Percentiles rank a stretch among this genome's conserved stretches.
These are phyloP conservation scores for Echinarachnius parma DNA, from an alignment of 53 echinoderm and acorn worm genomes.

Conservation along the genomic window DNA sequence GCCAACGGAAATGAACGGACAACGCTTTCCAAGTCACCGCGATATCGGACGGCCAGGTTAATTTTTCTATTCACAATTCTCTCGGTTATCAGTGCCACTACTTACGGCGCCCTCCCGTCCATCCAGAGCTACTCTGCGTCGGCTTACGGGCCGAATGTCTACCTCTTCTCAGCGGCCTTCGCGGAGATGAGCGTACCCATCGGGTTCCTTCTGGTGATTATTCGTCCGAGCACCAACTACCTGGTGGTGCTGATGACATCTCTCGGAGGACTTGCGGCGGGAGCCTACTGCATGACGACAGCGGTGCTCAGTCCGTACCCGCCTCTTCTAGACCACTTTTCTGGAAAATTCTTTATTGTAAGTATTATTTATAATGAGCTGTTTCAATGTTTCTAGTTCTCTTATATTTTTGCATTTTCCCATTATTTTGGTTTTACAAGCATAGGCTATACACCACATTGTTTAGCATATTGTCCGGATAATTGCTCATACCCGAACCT, in stretches of 20 bases:
- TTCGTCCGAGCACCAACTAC: conserved; percentile 58
- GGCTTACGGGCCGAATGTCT: conserved; percentile 75
- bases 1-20: no score
- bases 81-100: conserved; percentile 65
- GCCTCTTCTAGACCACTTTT: conserved; percentile 60
- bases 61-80: conserved; percentile 59
- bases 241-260: conserved; percentile 43
- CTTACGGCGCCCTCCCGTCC: conserved; percentile 78
- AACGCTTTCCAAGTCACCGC: no score
- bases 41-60: not conserved
- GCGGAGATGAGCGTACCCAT: conserved; percentile 79
- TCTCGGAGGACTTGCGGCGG: conserved; percentile 43
- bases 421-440: no score
- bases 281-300: conserved; percentile 70
- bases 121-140: conserved; percentile 87
- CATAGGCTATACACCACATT: no score
- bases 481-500: no score
- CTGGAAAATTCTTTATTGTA: conserved; percentile 74
- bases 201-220: conserved; percentile 67
- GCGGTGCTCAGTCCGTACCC: conserved; percentile 80
- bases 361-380: no score
- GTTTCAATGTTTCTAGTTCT: no score
- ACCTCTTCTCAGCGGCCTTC: conserved; percentile 75
- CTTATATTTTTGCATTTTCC: no score
- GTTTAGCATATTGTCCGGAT: no score